Evolutionary conservation across 2,113 vertebrate genomes (phyloP).

Genomic region (Pyxicephalus adspersus): DNA sequence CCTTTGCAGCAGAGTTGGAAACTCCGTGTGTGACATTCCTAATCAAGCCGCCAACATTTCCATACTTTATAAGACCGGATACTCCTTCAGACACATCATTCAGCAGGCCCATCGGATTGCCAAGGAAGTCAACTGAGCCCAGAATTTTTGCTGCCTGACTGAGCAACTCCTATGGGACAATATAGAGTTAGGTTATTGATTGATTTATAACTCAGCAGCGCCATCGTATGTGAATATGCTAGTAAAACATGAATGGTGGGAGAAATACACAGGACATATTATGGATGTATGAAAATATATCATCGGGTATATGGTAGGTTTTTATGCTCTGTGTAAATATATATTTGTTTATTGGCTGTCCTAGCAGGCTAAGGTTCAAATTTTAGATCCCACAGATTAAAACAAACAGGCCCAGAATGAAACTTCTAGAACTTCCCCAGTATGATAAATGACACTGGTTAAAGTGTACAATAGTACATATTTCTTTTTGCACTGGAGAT

Average conservation of each 20-base stretch:
- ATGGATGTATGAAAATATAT: neutral
- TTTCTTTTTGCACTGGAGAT: too few species aligned
- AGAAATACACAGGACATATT: neutral
- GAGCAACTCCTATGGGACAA: conserved; percentile 84
- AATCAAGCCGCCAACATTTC: conserved; percentile 93
- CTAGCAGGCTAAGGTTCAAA: too few species aligned
- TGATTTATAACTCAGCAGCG: neutral
- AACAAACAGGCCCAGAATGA: too few species aligned
- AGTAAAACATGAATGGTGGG: neutral
- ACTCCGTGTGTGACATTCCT: conserved; percentile 96
- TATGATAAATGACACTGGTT: too few species aligned
- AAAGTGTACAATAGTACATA: too few species aligned
- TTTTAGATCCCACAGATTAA: too few species aligned
- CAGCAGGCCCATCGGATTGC: conserved; percentile 94
- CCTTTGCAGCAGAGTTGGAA: conserved; percentile 97
- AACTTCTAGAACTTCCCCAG: too few species aligned
- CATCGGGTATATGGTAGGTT: neutral
- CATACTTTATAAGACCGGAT: conserved; percentile 91
- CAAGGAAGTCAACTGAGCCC: conserved; percentile 96
- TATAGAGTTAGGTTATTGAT: neutral
- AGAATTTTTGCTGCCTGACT: conserved; percentile 94
- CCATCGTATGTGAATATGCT: neutral
- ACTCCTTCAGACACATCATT: conserved; percentile 95
- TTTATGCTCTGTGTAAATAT: neutral
- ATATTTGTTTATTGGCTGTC: neutral